These are phyloP conservation scores for Pyrochroa serraticornis DNA, from an alignment of 2,888 invertebrate genomes.

Conservation along the genomic window DNA sequence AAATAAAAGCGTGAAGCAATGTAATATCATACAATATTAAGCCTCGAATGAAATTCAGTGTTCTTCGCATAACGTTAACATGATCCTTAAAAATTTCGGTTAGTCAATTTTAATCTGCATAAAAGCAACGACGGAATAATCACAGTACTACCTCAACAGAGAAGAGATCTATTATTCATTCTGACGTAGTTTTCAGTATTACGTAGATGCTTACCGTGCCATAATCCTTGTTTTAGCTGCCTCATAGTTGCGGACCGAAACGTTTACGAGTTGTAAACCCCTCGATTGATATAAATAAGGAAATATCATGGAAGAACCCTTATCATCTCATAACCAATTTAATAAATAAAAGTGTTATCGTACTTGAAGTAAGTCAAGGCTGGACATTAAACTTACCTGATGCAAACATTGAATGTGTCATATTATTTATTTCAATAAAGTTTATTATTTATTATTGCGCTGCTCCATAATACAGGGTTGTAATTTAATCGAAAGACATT, in stretches of 20 bases:
- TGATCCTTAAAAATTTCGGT: background rate
- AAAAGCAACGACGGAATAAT: background rate
- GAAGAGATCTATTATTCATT: background rate
- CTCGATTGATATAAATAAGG: background rate
- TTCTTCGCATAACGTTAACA: background rate
- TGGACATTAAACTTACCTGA: background rate
- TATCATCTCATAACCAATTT: background rate
- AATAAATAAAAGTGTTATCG: background rate
- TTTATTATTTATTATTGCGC: background rate
- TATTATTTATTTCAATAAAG: background rate
- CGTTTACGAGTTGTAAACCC: background rate
- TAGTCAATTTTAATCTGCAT: background rate
- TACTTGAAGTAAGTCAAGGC: background rate
- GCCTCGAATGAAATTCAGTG: background rate
- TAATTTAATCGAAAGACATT: no score
- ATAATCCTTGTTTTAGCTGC: background rate
- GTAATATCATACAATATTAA: background rate
- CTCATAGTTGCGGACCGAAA: background rate
- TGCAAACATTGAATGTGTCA: background rate
- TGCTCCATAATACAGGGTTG: background rate
- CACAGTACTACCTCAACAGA: background rate
- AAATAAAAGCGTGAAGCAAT: background rate
- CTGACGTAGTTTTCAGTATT: background rate
- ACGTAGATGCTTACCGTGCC: background rate
- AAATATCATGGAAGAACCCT: no score